Evolutionary conservation across 2,113 vertebrate species (phyloP).

Genomic region (Burhinus oedicnemus): DNA sequence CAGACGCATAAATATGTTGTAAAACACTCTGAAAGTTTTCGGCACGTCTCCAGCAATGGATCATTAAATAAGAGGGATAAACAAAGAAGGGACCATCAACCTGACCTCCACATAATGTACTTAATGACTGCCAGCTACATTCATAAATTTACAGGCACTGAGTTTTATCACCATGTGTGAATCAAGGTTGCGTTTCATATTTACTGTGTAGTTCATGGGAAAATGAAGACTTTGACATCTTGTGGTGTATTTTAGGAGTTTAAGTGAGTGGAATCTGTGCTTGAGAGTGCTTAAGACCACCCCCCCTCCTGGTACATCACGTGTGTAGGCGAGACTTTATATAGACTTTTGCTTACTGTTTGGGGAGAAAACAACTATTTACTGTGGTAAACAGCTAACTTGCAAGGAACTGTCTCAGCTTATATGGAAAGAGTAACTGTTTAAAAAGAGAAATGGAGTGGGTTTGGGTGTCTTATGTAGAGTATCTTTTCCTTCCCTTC

Average conservation of each 20-base stretch:
- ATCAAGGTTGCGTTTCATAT: background rate
- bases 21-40: conserved; percentile 34
- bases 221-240: background rate
- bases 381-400: background rate
- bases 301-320: background rate
- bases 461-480: background rate
- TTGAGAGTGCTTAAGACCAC: background rate
- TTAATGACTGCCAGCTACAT: conserved; percentile 28
- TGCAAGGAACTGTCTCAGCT: background rate
- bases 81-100: background rate
- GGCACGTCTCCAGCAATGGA: background rate
- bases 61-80: conserved; percentile 46
- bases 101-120: background rate
- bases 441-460: background rate
- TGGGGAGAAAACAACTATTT: background rate
- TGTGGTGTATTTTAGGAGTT: background rate
- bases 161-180: conserved; percentile 24
- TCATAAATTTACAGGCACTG: conserved; percentile 48
- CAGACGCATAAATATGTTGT: background rate
- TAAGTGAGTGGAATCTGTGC: background rate
- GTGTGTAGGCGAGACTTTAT: background rate
- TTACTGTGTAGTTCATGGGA: conserved; percentile 13
- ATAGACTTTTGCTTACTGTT: background rate
- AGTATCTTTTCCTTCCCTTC: background rate
- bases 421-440: background rate